Percentiles rank a stretch among this genome's conserved stretches.
Conservation (phyloP, 2,888 invertebrate species). For the Cheilosia variabilis region DNA sequence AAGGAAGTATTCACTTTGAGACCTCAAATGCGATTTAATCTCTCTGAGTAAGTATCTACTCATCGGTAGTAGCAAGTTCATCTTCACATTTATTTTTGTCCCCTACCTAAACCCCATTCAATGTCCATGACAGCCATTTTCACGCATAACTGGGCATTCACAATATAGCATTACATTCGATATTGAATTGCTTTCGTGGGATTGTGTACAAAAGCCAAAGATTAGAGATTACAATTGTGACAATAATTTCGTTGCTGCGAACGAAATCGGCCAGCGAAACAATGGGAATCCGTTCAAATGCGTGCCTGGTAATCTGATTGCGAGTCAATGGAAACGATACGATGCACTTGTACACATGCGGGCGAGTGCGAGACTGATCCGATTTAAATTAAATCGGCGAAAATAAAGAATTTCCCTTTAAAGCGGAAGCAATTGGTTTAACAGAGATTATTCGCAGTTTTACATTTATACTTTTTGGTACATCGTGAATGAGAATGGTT, state of each 20-base stretch:
- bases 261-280: conserved; percentile 25
- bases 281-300: conserved; percentile 52
- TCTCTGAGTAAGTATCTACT: background rate
- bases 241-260: conserved; percentile 28
- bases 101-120: no score
- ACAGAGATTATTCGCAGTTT: background rate
- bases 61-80: no score
- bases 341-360: conserved; percentile 9
- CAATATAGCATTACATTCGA: no score
- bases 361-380: background rate
- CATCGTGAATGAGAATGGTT: no score
- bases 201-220: conserved; percentile 18
- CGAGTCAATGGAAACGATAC: conserved; percentile 34
- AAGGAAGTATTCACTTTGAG: background rate
- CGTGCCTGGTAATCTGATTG: conserved; percentile 53
- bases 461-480: no score
- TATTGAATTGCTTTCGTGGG: no score
- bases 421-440: background rate
- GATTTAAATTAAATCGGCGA: conserved; percentile 15
- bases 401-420: background rate
- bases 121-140: no score
- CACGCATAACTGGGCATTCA: no score
- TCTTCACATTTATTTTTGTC: no score
- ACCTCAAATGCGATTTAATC: background rate
- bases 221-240: conserved; percentile 51